Conservation (phyloP, 92 coral and sea anemone species). For the Anthopleura xanthogrammica region DNA sequence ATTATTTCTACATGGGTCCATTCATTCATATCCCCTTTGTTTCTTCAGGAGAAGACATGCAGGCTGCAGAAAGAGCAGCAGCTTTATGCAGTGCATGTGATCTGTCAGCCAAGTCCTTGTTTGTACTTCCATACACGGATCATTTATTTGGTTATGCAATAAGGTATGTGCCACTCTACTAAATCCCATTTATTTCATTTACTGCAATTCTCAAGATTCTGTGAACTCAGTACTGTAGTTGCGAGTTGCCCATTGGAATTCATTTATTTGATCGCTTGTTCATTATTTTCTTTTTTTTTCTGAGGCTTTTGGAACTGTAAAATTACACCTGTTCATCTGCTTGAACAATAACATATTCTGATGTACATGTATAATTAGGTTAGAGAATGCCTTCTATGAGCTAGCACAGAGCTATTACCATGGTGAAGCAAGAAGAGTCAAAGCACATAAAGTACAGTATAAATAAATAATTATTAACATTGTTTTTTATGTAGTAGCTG, state of each 20-base stretch:
- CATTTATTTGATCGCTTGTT: too few relatives aligned
- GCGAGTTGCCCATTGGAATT: too few relatives aligned
- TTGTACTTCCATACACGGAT: constrained; percentile 91
- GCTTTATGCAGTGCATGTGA: constrained; percentile 97
- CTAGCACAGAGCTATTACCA: constrained; percentile 96
- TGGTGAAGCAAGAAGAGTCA: constrained; percentile 94
- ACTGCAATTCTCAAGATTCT: too few relatives aligned
- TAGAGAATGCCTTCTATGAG: constrained; percentile 97
- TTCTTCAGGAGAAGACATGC: constrained; percentile 67
- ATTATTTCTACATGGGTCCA: neutral
- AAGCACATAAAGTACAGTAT: constrained; percentile 81
- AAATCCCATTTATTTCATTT: too few relatives aligned
- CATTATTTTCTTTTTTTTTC: too few relatives aligned
- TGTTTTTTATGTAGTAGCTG: neutral
- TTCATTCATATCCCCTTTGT: neutral
- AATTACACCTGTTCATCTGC: neutral
- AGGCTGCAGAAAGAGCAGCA: constrained; percentile 94
- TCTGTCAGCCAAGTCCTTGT: constrained; percentile 93
- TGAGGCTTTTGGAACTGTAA: too few relatives aligned
- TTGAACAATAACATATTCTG: too few relatives aligned
- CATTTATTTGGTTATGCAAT: constrained; percentile 90
- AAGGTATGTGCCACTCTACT: constrained; percentile 43
- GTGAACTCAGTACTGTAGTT: too few relatives aligned
- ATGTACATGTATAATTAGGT: constrained; percentile 26
- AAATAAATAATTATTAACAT: neutral